These are phyloP conservation scores for Magallana gigas DNA, from an alignment of 1,140 invertebrate species.

Conservation along the genomic window DNA sequence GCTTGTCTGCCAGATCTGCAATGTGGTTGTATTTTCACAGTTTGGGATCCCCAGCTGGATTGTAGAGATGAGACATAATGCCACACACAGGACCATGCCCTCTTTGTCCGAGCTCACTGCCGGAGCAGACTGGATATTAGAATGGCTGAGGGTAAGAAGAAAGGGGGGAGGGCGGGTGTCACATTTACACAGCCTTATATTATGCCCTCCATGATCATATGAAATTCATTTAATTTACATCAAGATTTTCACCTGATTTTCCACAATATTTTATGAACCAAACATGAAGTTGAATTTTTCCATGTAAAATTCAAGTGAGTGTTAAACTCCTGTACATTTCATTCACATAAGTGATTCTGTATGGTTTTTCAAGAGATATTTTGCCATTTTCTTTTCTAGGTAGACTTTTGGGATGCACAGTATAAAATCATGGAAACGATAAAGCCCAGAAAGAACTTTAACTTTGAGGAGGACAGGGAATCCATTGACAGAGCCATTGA, in stretches of 20 bases:
- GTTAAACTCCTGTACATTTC: not conserved
- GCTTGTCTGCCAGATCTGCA: too few species aligned
- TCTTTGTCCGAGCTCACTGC: not conserved
- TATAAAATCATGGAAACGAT: slow-evolving; percentile 8
- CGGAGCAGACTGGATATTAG: slow-evolving; percentile 27
- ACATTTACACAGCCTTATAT: not conserved
- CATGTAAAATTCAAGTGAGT: not conserved
- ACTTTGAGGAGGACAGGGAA: not conserved
- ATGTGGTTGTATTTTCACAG: not conserved
- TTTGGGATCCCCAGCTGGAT: slow-evolving; percentile 44
- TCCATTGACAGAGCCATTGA: not conserved
- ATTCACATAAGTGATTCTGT: not conserved
- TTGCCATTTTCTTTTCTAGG: not conserved
- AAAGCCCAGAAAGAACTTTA: not conserved
- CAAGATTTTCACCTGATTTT: not conserved
- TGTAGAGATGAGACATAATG: slow-evolving; percentile 40
- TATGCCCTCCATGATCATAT: not conserved
- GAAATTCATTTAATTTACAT: not conserved
- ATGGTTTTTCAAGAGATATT: not conserved
- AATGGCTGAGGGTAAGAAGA: slow-evolving; percentile 39
- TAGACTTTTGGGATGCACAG: slow-evolving; percentile 29
- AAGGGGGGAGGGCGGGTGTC: not conserved
- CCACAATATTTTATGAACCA: not conserved
- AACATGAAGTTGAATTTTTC: not conserved
- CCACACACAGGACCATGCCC: slow-evolving; percentile 25